phyloP scores from a whole-genome alignment of 2,113 vertebrate genomes.

The Lasiurus borealis region DNA sequence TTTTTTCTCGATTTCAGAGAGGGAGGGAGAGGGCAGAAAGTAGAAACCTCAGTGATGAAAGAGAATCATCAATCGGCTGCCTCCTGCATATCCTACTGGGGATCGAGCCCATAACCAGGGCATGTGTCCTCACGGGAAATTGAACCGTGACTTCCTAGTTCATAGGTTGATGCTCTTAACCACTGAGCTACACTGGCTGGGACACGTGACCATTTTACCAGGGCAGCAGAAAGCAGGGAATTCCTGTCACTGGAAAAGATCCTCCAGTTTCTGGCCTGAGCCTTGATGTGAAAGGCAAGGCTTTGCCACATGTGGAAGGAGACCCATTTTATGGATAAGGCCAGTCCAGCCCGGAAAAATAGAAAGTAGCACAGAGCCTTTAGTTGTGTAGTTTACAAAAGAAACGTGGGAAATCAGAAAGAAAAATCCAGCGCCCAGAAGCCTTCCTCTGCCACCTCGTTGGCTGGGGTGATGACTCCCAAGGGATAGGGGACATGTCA shows the following conservation, averaged over 20 bases:
- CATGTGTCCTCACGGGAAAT: too few relatives aligned
- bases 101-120: too few relatives aligned
- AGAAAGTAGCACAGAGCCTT: background rate
- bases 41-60: too few relatives aligned
- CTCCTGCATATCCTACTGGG: too few relatives aligned
- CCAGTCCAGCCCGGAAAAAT: background rate
- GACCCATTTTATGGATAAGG: background rate
- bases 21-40: too few relatives aligned
- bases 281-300: background rate
- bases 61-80: too few relatives aligned
- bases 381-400: background rate
- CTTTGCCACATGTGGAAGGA: background rate
- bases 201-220: background rate
- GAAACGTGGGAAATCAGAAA: slow-evolving; percentile 30
- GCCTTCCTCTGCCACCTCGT: slow-evolving; percentile 31
- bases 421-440: background rate
- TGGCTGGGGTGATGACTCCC: background rate
- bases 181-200: too few relatives aligned
- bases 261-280: background rate
- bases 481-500: background rate
- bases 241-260: background rate
- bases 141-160: too few relatives aligned
- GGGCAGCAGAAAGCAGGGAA: background rate
- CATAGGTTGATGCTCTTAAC: too few relatives aligned
- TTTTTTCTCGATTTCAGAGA: too few relatives aligned